phyloP scores from a whole-genome alignment of 2,888 invertebrate genomes.

The Calephelis perditalis region DNA sequence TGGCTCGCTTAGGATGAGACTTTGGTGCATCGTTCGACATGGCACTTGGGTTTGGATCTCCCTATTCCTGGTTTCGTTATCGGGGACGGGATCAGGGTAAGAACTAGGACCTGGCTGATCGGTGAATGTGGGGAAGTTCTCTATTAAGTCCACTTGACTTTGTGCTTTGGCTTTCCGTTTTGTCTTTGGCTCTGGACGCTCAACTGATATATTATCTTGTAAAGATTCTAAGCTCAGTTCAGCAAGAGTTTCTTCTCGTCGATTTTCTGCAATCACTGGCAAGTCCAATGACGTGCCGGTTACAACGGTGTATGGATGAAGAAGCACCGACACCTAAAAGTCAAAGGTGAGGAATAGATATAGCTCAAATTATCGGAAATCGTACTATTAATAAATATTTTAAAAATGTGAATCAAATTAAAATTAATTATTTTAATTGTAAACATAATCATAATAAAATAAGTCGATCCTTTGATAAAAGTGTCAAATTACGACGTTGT shows the following conservation, averaged over 20 bases:
- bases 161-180: conserved; percentile 39
- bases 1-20: conserved; percentile 40
- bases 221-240: conserved; percentile 37
- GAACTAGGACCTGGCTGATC: conserved; percentile 27
- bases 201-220: conserved; percentile 30
- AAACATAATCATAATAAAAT: too few relatives aligned
- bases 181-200: conserved; percentile 12
- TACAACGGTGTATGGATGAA: conserved; percentile 53
- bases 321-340: conserved; percentile 54
- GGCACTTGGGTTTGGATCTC: conserved; percentile 23
- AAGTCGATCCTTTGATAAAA: too few relatives aligned
- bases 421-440: too few relatives aligned
- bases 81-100: conserved; percentile 19
- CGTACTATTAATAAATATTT: too few relatives aligned
- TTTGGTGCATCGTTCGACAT: conserved; percentile 43
- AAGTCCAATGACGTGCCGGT: conserved; percentile 57
- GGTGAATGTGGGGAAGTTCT: conserved; percentile 23
- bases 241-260: conserved; percentile 43
- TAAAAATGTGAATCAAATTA: too few relatives aligned
- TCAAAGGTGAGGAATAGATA: too few relatives aligned
- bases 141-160: conserved; percentile 40
- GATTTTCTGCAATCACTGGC: conserved; percentile 53
- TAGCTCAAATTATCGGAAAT: too few relatives aligned
- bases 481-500: too few relatives aligned
- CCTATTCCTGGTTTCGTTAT: conserved; percentile 24